phyloP scores from a whole-genome alignment of 2,888 invertebrate genomes.

The Meteorus cinctellus region DNA sequence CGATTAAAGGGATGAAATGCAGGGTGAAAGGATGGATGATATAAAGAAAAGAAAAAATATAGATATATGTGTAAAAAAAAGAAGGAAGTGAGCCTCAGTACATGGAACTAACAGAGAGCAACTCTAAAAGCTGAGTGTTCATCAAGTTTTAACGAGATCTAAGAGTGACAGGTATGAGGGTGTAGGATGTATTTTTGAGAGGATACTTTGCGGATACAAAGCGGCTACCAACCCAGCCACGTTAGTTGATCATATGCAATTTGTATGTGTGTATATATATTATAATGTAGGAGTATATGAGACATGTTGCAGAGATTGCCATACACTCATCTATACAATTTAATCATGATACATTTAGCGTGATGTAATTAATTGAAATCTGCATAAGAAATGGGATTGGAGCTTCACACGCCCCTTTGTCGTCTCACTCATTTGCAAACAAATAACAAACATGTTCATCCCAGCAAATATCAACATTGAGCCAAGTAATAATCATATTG shows the following conservation, averaged over 20 bases:
- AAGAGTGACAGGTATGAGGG: slow-evolving; percentile 37
- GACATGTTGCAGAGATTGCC: background rate
- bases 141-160: slow-evolving; percentile 62
- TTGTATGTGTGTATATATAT: background rate
- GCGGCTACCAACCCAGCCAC: slow-evolving; percentile 33
- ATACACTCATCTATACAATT: background rate
- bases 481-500: background rate
- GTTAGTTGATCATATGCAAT: slow-evolving; percentile 17
- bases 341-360: slow-evolving; percentile 3
- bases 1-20: slow-evolving; percentile 30
- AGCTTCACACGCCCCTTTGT: background rate
- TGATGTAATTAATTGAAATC: background rate
- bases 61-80: background rate
- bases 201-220: slow-evolving; percentile 54
- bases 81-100: background rate
- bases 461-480: background rate
- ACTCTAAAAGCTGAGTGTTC: slow-evolving; percentile 49
- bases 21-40: slow-evolving; percentile 5
- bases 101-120: slow-evolving; percentile 29
- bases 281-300: background rate
- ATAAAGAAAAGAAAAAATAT: background rate
- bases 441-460: slow-evolving; percentile 10
- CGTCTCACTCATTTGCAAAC: slow-evolving; percentile 8
- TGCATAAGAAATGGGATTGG: background rate
- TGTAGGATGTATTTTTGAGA: slow-evolving; percentile 49